Conservation (phyloP, 2,888 invertebrate genomes). For the Apamea monoglypha region DNA sequence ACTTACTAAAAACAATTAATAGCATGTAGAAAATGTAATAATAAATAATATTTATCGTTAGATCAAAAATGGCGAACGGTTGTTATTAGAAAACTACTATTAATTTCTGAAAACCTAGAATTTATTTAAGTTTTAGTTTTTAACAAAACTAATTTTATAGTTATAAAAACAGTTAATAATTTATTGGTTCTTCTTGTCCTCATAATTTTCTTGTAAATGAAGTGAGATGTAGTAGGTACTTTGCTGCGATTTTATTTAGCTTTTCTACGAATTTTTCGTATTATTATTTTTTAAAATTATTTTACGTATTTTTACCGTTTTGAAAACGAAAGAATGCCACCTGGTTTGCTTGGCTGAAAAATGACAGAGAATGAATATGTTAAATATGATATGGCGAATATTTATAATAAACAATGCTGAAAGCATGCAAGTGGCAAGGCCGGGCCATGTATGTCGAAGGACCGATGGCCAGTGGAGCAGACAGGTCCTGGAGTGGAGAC, state of each 20-base stretch:
- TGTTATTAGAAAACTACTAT: too few species aligned
- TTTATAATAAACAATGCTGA: background rate
- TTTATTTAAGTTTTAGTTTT: background rate
- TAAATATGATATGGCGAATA: background rate
- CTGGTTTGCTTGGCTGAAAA: too few species aligned
- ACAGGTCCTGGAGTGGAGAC: background rate
- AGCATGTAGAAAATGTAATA: background rate
- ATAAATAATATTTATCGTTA: background rate
- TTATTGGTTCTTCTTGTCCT: background rate
- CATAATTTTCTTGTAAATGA: background rate
- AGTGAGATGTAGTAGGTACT: too few species aligned
- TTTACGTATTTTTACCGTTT: background rate
- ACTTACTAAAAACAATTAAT: background rate
- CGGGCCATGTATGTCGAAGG: background rate
- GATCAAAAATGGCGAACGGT: constrained; percentile 5
- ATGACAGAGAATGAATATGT: background rate
- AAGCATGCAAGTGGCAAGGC: background rate
- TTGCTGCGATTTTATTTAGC: background rate
- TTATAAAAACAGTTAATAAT: too few species aligned
- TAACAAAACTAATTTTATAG: background rate
- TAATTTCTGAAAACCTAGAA: background rate
- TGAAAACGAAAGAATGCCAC: background rate
- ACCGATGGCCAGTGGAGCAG: background rate
- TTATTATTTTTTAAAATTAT: background rate
- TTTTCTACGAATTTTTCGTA: too few species aligned